Evolutionary conservation across 92 coral and sea anemone genomes (phyloP), one percentile per base, ranked within the genome.

Genomic region (Virgularia gustaviana): DNA sequence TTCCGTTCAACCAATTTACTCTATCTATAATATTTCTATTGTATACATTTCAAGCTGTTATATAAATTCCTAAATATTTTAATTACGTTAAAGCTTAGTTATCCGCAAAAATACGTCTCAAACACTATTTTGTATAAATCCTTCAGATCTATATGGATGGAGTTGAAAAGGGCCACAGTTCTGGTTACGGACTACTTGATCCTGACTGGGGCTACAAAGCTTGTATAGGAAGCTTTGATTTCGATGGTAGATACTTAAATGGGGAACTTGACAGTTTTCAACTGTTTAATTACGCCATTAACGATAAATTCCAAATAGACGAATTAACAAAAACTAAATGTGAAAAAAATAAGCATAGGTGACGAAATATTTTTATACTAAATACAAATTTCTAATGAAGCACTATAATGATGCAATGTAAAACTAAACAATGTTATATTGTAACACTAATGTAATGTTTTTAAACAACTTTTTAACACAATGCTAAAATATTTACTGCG

Each of bases 191-290:
- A 23, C 15, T 72, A 13, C 80, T 94, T n/a, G 99, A 94, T 65
- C 83, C 85, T 36, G 77, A 89, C 72, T 94, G 99, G 99, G 99
- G 99, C 10, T 89, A 94, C 82, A 89, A 90, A 77, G 99, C 99
- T 13, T 73, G 90, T n/a, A 45, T 94, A 6, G 99, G 99, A 9
- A 92, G 86, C 77, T 92, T 89, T 77, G 98, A 92, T 54, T 83
- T 84, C 32, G 98, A 90, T 24, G 98, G 94, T 20, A 78, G 98
- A 42, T 83, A 76, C 63, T 75, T 92, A 6, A 71, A 75, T 4
- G 98, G 94, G 1, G 85, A 74, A 73, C 52, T 92, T 9, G 98
- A 92, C 49, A 91, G 89, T 64, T 86, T 89, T 57, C 81, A 84
- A 61, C 87, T 92, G 76, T 92, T 86, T 61, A 85, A 89, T 73